Percentiles rank a stretch among this genome's conserved stretches.
Conservation (phyloP, 2,113 vertebrate genomes). For the Tragulus kanchil region DNA sequence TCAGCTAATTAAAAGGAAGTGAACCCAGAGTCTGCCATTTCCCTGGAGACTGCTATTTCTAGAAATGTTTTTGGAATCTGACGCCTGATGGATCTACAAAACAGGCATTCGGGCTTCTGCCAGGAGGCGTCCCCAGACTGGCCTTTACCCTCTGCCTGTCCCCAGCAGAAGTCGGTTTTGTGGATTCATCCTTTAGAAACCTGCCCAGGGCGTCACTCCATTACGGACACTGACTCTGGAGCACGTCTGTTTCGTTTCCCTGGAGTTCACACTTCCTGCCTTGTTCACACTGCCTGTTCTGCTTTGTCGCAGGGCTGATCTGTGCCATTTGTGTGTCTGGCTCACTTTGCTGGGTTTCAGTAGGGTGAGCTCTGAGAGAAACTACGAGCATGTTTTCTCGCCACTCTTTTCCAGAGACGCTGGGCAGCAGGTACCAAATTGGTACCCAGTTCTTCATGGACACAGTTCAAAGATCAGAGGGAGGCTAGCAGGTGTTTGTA, state of each 20-base stretch:
- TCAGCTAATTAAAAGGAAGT: slow-evolving; percentile 69
- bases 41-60: neutral
- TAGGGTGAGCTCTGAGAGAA: neutral
- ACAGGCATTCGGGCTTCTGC: neutral
- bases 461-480: neutral
- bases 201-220: neutral
- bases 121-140: neutral
- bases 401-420: neutral
- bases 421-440: neutral
- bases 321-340: neutral
- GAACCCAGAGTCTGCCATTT: neutral
- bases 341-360: neutral
- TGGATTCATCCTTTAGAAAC: neutral
- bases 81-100: slow-evolving; percentile 34
- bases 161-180: neutral
- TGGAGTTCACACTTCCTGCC: neutral
- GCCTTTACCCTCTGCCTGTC: neutral
- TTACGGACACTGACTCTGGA: neutral
- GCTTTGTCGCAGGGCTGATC: neutral
- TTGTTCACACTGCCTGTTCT: neutral
- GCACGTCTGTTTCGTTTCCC: neutral
- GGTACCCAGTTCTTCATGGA: neutral
- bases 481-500: neutral
- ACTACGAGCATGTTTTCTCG: too few species aligned
- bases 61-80: neutral